Base-by-base conservation (phyloP, 2,113 vertebrate genomes). In the Malurus elegans region DNA sequence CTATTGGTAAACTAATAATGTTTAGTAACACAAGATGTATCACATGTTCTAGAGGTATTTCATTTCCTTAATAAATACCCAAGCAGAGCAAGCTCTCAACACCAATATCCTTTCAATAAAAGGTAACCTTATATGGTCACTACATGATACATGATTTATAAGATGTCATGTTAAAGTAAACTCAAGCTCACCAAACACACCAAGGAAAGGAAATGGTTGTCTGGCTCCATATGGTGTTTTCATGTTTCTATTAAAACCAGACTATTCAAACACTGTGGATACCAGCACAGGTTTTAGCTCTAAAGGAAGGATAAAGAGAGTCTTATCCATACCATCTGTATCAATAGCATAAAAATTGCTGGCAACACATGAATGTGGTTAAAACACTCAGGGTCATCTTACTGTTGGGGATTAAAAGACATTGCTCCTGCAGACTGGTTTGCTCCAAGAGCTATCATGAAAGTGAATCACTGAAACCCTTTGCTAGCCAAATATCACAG, bases 131-230 rank as follows among this genome's bases (percentile, higher is more conserved):
- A 96, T 96, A 94, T 91, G 93, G 93, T 96, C 93, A 93, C 84
- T 95, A 91, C 78, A 93, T 51, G 90, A 96, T 97, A 83, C 93
- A 97, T 96, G 96, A 97, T 97, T 97, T 97, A 96, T 97, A 96
- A 95, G 94, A 94, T 96, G 94, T 94, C 94, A 96, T 81, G 94
- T 96, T 96, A 88, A 96, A 91, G 93, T 91, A 91, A 95, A 95
- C 73, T 94, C 95, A 94, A 94, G 90, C 74, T 90, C 86, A 89
- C 86, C 83, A 76, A 93, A 91, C 84, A 91, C 73, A 57, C 78
- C 81, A 87, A 94, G 73, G 94, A 82, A 93, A 93, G 94, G 75
- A 97, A 96, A 92, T 91, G 92, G 86, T 92, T 97, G 91, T 91
- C 95, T 96, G 87, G 74, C 78, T 96, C 93, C 93, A 89, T 94